Conservation (phyloP, 2,888 invertebrate genomes). For the Temnothorax ravouxi region DNA sequence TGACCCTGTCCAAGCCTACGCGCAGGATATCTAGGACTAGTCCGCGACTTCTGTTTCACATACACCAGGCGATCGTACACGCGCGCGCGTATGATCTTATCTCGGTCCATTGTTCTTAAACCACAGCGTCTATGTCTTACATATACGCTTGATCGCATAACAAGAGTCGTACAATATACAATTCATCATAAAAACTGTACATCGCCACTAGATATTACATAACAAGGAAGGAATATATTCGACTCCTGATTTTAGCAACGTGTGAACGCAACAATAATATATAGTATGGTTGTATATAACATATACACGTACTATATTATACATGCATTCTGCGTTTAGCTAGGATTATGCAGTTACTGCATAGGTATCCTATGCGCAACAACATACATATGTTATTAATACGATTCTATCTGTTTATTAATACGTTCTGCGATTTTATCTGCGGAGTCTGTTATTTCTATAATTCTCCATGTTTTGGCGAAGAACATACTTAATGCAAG, state of each 20-base stretch:
- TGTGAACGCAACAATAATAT: neutral
- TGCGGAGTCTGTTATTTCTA: neutral
- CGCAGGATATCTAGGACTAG: conserved; percentile 74
- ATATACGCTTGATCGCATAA: conserved; percentile 27
- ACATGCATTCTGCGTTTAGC: neutral
- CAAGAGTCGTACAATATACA: conserved; percentile 19
- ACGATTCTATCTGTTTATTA: no score
- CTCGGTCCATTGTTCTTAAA: conserved; percentile 73
- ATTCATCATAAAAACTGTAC: conserved; percentile 21
- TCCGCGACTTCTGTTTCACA: conserved; percentile 74
- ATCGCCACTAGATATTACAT: conserved; percentile 3
- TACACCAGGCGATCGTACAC: neutral
- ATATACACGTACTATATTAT: neutral
- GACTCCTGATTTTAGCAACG: neutral
- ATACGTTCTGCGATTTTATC: conserved; percentile 1
- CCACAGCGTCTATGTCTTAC: conserved; percentile 24
- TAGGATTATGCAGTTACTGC: neutral
- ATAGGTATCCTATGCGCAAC: neutral
- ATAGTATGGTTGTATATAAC: neutral
- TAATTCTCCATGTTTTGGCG: neutral
- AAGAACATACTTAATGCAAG: neutral
- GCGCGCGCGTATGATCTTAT: conserved; percentile 69
- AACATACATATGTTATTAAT: conserved; percentile 18
- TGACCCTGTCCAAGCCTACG: conserved; percentile 71
- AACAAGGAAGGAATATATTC: neutral